Conservation (phyloP, 2,797 vertebrate species). For the Otus scops region DNA sequence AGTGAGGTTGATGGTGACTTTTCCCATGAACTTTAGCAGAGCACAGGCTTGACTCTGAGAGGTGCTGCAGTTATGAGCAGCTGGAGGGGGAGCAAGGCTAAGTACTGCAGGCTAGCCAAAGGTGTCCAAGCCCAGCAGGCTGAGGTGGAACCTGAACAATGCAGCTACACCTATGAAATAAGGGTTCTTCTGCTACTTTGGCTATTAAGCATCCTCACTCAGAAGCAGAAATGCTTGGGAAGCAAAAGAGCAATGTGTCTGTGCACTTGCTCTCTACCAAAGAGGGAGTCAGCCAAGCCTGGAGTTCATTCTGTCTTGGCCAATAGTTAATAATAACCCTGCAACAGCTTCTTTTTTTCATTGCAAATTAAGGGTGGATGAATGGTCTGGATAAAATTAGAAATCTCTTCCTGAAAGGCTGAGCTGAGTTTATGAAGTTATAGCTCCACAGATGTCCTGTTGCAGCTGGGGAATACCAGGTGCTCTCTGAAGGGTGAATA, state of each 20-base stretch:
- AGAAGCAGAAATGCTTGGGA: not conserved
- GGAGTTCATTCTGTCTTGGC: constrained; percentile 44
- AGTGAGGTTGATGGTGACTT: not conserved
- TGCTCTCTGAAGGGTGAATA: not conserved
- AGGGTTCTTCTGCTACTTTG: not conserved
- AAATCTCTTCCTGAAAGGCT: constrained; percentile 32
- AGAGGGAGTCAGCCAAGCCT: constrained; percentile 35
- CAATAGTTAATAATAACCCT: constrained; percentile 56
- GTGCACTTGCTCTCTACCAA: constrained; percentile 28
- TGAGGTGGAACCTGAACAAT: not conserved
- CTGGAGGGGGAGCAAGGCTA: not conserved
- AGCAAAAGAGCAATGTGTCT: not conserved
- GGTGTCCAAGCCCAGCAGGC: not conserved
- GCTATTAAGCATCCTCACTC: not conserved
- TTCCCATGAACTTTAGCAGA: not conserved
- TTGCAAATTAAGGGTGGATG: constrained; percentile 29
- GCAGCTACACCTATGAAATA: not conserved
- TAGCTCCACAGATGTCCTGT: not conserved
- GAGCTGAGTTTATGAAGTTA: constrained; percentile 11
- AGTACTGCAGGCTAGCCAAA: not conserved
- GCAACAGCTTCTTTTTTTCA: not conserved
- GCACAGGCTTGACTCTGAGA: not conserved
- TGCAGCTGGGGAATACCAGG: not conserved
- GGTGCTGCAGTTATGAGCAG: accelerated
- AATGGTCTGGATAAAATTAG: constrained; percentile 57